Evolutionary conservation across 2,797 vertebrate genomes (phyloP).

Genomic region (Cryptoblepharus egeriae): DNA sequence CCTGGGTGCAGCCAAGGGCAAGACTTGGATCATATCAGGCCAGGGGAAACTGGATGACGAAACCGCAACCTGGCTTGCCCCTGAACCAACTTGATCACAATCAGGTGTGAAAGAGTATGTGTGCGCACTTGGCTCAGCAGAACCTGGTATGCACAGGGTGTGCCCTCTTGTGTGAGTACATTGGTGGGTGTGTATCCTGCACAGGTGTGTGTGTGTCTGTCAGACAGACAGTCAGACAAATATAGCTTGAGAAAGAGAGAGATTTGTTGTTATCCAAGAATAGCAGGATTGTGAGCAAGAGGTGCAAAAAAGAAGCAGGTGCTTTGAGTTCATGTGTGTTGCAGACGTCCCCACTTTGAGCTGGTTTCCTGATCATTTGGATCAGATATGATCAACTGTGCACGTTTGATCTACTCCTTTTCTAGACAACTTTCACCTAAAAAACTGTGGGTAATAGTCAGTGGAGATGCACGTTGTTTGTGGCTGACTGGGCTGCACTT

Average conservation of each 20-base stretch:
- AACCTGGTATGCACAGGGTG: slow-evolving; percentile 1
- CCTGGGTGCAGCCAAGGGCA: not conserved
- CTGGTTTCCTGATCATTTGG: not conserved
- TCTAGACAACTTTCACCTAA: not conserved
- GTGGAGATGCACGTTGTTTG: not conserved
- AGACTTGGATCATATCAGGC: not conserved
- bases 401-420: not conserved
- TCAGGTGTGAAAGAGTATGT: not conserved
- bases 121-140: not conserved
- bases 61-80: slow-evolving; percentile 28
- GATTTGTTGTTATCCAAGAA: slow-evolving; percentile 1
- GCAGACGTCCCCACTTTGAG: not conserved
- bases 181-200: not conserved
- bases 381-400: not conserved
- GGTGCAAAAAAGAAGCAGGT: not conserved
- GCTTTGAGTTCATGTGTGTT: not conserved
- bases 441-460: no score
- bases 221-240: no score
- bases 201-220: slow-evolving; percentile 1
- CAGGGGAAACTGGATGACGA: not conserved
- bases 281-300: not conserved
- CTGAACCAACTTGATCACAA: not conserved
- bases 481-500: no score
- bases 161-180: slow-evolving; percentile 2
- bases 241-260: no score